phyloP scores from a whole-genome alignment of 2,797 vertebrate species.

The Rhabdophis nuchalis region DNA sequence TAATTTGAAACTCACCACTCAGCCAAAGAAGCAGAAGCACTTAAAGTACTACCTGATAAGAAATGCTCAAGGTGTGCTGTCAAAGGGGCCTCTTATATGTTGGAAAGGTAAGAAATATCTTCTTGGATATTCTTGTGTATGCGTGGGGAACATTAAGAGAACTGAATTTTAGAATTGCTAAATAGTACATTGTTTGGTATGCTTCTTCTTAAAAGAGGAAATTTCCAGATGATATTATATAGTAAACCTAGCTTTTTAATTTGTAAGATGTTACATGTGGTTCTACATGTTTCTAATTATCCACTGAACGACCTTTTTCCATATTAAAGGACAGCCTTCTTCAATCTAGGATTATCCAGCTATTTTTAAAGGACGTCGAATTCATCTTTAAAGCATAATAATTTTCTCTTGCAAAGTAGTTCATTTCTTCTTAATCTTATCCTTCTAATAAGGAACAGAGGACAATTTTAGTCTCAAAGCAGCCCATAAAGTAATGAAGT shows the following conservation, averaged over 20 bases:
- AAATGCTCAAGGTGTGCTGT: conserved; percentile 92
- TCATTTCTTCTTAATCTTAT: not conserved
- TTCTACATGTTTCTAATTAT: not conserved
- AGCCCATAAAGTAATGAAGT: not conserved
- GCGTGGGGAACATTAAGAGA: not conserved
- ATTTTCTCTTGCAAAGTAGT: not conserved
- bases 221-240: not conserved
- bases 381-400: not conserved
- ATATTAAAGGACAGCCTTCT: not conserved
- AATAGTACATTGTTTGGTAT: not conserved
- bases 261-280: not conserved
- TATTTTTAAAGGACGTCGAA: not conserved
- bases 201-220: not conserved
- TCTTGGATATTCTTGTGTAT: not conserved
- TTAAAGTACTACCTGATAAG: conserved; percentile 99
- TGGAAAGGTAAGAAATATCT: conserved; percentile 87
- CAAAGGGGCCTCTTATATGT: conserved; percentile 94
- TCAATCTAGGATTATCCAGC: not conserved
- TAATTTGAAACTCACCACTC: conserved; percentile 97
- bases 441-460: not conserved
- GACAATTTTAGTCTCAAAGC: not conserved
- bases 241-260: not conserved
- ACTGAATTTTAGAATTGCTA: not conserved
- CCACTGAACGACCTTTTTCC: not conserved
- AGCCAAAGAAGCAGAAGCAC: conserved; percentile 99